Conservation (phyloP, 2,113 vertebrate species). For the Picathartes gymnocephalus region DNA sequence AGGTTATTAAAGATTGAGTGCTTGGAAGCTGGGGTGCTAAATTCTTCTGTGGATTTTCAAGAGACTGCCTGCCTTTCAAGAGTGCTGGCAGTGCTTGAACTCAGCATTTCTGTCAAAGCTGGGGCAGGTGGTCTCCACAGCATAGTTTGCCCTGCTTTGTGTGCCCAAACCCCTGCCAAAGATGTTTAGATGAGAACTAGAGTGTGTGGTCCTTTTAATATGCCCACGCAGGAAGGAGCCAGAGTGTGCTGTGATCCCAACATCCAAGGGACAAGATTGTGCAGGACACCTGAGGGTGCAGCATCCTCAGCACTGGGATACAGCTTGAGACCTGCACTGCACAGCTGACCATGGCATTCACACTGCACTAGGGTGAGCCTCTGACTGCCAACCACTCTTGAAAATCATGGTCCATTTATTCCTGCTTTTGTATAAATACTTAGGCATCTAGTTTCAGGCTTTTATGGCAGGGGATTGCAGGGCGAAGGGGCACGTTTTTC, state of each 20-base stretch:
- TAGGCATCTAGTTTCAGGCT: background rate
- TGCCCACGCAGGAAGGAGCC: background rate
- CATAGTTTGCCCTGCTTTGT: background rate
- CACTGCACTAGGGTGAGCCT: background rate
- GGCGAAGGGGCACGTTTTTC: background rate
- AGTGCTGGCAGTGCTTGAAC: background rate
- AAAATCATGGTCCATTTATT: background rate
- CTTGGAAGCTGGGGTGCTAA: background rate
- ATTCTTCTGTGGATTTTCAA: background rate
- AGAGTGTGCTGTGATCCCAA: background rate
- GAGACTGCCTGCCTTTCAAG: background rate
- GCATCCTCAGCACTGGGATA: rapidly evolving
- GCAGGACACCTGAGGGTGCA: background rate
- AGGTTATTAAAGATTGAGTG: background rate
- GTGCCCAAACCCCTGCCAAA: background rate
- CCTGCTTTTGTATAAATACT: background rate
- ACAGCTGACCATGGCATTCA: background rate
- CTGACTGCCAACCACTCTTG: rapidly evolving
- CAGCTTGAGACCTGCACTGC: background rate
- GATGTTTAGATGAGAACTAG: rapidly evolving
- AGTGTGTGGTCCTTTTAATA: background rate
- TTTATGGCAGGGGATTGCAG: background rate
- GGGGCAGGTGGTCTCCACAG: background rate
- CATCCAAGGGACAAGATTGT: background rate
- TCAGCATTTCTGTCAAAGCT: background rate